A percentile compares a stretch with the other conserved stretches of the same genome.
These are phyloP conservation scores for Prolemur simus DNA, from an alignment of 2,113 vertebrate species.

Conservation along the genomic window DNA sequence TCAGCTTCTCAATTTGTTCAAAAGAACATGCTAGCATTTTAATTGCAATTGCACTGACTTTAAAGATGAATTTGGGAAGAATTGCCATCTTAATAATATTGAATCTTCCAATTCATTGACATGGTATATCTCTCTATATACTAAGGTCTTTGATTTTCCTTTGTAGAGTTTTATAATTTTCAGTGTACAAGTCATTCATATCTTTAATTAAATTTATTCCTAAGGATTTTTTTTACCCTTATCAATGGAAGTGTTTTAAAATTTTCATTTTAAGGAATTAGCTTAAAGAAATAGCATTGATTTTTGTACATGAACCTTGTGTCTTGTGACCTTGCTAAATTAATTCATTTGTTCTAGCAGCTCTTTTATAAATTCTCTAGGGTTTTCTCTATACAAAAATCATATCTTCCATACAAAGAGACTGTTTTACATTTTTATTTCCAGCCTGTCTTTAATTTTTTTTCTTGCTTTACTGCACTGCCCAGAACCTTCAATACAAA, in stretches of 20 bases:
- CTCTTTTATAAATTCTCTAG: neutral
- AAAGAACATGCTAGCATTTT: neutral
- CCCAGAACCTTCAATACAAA: neutral
- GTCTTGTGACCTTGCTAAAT: neutral
- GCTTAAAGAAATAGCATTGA: neutral
- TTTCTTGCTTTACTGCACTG: neutral
- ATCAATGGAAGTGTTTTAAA: neutral
- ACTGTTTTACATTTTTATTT: neutral
- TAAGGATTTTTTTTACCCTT: neutral
- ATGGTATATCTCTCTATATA: neutral
- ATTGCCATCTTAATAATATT: neutral
- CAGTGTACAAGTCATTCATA: neutral
- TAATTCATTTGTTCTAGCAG: neutral
- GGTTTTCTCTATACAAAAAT: neutral
- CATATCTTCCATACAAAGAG: neutral
- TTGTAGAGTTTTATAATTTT: neutral
- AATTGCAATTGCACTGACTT: neutral
- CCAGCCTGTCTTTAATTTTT: neutral
- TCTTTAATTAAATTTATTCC: neutral
- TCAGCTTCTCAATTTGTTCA: neutral
- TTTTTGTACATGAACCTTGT: neutral
- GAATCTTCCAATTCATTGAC: neutral
- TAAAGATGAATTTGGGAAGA: neutral
- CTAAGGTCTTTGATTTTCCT: neutral
- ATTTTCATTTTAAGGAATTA: neutral